Evolutionary conservation across 2,113 vertebrate species (phyloP).

Genomic region (Amblyornis subalaris): DNA sequence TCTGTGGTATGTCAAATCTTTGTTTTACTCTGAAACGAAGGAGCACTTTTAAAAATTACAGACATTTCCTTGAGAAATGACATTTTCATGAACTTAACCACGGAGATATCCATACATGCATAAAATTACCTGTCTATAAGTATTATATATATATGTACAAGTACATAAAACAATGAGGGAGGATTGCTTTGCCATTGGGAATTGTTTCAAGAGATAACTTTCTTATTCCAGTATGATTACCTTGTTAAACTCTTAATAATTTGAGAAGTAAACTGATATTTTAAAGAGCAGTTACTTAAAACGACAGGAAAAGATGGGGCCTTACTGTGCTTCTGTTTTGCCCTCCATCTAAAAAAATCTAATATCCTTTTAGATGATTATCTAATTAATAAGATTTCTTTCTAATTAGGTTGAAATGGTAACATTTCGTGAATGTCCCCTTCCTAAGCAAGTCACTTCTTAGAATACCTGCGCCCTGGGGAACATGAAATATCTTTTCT

Average conservation of each 20-base stretch:
- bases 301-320: not conserved
- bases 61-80: not conserved
- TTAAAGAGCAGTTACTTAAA: not conserved
- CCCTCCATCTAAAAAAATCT: slow-evolving; percentile 47
- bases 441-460: slow-evolving; percentile 51
- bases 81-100: not conserved
- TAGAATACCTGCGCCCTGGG: slow-evolving; percentile 36
- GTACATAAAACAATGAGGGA: not conserved
- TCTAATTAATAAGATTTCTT: slow-evolving; percentile 63
- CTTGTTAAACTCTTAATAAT: not conserved
- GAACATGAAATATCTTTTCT: slow-evolving; percentile 50
- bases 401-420: slow-evolving; percentile 68
- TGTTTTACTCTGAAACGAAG: not conserved
- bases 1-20: not conserved
- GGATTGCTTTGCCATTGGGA: not conserved
- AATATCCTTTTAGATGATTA: slow-evolving; percentile 35
- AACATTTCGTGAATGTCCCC: slow-evolving; percentile 55
- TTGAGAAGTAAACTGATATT: not conserved
- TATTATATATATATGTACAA: not conserved
- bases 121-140: not conserved
- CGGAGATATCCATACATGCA: not conserved
- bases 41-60: not conserved
- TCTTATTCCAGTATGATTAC: not conserved
- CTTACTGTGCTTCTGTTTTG: not conserved
- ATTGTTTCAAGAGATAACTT: not conserved